phyloP scores from a whole-genome alignment of 2,113 vertebrate genomes.

The Ahaetulla prasina region DNA sequence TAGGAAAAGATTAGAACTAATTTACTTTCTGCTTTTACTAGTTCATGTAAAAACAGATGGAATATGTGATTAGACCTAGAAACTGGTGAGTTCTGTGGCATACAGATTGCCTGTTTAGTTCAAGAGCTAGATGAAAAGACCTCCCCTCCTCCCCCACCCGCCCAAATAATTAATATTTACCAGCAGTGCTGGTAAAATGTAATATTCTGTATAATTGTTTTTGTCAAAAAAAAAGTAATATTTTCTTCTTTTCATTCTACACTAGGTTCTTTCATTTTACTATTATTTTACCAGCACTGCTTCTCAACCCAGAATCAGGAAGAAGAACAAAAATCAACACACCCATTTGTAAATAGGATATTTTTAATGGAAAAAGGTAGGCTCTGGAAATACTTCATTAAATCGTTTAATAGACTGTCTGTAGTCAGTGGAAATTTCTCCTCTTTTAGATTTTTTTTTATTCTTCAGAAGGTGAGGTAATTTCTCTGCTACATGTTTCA shows the following conservation, averaged over 20 bases:
- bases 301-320: conserved; percentile 13
- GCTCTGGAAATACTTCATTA: conserved; percentile 63
- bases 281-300: rapidly evolving
- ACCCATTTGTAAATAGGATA: conserved; percentile 53
- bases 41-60: conserved; percentile 57
- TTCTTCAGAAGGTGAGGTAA: background rate
- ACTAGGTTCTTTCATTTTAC: conserved; percentile 3
- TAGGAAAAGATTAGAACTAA: conserved; percentile 41
- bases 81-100: conserved; percentile 28
- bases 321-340: conserved; percentile 32
- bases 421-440: conserved; percentile 40
- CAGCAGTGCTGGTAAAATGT: too few species aligned
- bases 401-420: conserved; percentile 54
- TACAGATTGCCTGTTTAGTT: conserved; percentile 41
- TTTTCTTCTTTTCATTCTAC: background rate
- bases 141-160: too few species aligned
- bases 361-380: conserved; percentile 54
- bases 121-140: conserved; percentile 24
- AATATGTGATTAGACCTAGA: conserved; percentile 54
- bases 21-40: conserved; percentile 51
- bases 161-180: too few species aligned
- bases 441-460: conserved; percentile 8
- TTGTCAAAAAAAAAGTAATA: background rate
- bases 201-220: conserved; percentile 5
- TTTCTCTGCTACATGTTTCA: conserved; percentile 14